Evolutionary conservation across 1,140 invertebrate genomes (phyloP), one percentile per base, ranked within the genome.

Genomic region (Zelostemma sp.): DNA sequence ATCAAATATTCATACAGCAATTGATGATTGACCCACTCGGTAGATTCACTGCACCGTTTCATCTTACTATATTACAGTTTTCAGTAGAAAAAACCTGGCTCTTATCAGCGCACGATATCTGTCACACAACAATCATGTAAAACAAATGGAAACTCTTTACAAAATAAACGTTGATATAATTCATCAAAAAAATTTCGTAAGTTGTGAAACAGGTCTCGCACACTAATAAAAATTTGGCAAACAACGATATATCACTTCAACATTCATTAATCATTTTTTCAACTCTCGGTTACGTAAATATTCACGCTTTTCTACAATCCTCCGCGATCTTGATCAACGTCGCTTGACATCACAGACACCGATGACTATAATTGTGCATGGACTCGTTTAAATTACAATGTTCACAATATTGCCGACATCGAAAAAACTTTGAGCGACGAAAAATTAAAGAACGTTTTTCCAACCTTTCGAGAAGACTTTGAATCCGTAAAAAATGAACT

Each of bases 201-300:
- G 9, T 38, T 38, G 35, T 38, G 11, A 11, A 14, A 38, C 9
- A n/a, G 2, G n/a, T 38, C 12, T 38, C 12, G 35, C 12, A 5
- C 11, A n/a, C 12, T 38, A 38, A 38, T 38, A 38, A 38, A n/a
- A 38, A 38, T n/a, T 38, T 38, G 35, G 35, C 35, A 38, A 38
- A 38, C 35, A 38, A 38, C 12, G 11, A 38, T 38, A n/a, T 38
- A 38, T 38, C 35, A 38, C 35, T 38, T 38, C 12, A 38, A 11
- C 9, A 38, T 38, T 38, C 3, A 38, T n/a, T 38, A 5, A 11
- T n/a, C 3, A 2, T 38, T 38, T 38, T 2, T 38, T 38, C 35
- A 25, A 25, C 8, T 25, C 3, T 25, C 21, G 8, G 8, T 25
- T 25, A 25, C 21, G 21, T 25, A 25, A 8, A 25, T 4, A 25